Conservation (phyloP, 1,140 invertebrate genomes). For the Orussus abietinus region DNA sequence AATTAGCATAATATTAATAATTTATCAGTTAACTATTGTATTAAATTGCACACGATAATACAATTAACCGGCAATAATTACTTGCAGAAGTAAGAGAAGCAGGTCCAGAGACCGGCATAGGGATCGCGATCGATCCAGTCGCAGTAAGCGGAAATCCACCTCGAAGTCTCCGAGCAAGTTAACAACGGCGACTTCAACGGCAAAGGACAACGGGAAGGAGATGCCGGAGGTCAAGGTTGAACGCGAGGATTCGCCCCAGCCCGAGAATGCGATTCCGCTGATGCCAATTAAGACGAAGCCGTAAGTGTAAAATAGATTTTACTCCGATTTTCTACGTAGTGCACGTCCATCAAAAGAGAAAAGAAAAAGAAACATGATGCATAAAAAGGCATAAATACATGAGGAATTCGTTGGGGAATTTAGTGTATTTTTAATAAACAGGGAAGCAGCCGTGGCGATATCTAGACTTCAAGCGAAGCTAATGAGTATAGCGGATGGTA, state of each 20-base stretch:
- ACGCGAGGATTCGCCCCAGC: conserved; percentile 44
- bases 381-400: no score
- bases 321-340: no score
- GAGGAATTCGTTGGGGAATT: no score
- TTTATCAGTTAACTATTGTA: neutral
- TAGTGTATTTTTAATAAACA: conserved; percentile 27
- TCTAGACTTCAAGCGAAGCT: conserved; percentile 60
- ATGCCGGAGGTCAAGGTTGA: conserved; percentile 41
- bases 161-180: conserved; percentile 47
- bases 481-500: conserved; percentile 58
- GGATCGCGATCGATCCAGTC: conserved; percentile 49
- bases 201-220: conserved; percentile 45
- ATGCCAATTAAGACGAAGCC: conserved; percentile 50
- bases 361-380: no score
- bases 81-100: conserved; percentile 49
- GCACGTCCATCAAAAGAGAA: no score
- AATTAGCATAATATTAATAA: conserved; percentile 5
- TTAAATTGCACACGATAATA: conserved; percentile 1
- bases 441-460: conserved; percentile 53
- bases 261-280: conserved; percentile 45
- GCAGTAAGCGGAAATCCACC: conserved; percentile 41
- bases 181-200: no score
- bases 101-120: conserved; percentile 53
- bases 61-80: no score
- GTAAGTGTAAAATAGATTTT: no score